phyloP scores from a whole-genome alignment of 2,113 vertebrate genomes.

The Donacobius atricapilla region DNA sequence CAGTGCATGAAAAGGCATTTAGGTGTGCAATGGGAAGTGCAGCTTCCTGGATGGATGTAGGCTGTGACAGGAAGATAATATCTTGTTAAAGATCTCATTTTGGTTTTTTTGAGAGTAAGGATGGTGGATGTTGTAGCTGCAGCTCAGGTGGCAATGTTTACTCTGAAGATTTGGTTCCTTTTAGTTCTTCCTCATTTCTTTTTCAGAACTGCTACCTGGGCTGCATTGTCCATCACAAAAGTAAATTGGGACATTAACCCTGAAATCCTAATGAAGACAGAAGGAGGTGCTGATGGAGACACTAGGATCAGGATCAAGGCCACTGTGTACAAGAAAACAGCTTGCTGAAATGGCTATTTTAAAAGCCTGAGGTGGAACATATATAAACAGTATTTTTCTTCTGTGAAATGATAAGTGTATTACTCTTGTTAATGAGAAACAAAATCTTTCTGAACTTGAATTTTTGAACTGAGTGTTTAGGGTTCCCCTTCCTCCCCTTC shows the following conservation, averaged over 20 bases:
- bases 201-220: background rate
- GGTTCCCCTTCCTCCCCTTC: rapidly evolving
- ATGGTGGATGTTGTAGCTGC: background rate
- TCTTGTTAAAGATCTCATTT: background rate
- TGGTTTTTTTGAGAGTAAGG: background rate
- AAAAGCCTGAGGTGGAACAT: background rate
- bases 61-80: background rate
- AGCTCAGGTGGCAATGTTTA: background rate
- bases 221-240: background rate
- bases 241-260: background rate
- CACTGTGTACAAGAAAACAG: background rate
- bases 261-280: background rate
- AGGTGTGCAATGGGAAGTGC: background rate
- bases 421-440: background rate
- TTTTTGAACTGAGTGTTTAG: background rate
- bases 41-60: background rate
- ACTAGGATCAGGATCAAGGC: background rate
- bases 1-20: background rate
- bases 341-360: background rate
- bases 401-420: background rate
- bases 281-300: background rate
- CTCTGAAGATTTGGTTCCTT: background rate
- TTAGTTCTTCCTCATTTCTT: background rate
- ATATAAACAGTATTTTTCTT: background rate
- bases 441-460: background rate